Evolutionary conservation across 2,113 vertebrate species (phyloP).

Genomic region (Psammodynastes pulverulentus): DNA sequence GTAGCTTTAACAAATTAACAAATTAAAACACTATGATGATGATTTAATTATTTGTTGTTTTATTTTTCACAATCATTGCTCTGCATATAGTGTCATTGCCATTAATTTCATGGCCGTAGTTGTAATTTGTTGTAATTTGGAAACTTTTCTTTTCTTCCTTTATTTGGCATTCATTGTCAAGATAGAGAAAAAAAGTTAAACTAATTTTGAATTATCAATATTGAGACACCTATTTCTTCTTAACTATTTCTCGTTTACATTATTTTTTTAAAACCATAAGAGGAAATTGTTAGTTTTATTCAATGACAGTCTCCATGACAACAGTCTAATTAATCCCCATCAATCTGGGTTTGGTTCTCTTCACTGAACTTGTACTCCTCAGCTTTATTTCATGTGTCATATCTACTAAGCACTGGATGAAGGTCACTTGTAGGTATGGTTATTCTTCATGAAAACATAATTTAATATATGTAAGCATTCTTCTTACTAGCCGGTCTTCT

Average conservation of each 20-base stretch:
- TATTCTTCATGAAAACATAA: conserved; percentile 26
- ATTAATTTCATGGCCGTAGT: background rate
- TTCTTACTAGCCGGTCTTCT: conserved; percentile 2
- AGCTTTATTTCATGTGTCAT: conserved; percentile 45
- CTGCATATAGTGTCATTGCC: background rate
- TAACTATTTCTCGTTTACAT: conserved; percentile 44
- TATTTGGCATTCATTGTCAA: background rate
- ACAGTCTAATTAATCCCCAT: conserved; percentile 63
- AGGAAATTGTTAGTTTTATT: conserved; percentile 61
- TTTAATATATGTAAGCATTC: conserved; percentile 32
- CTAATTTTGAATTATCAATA: conserved; percentile 13
- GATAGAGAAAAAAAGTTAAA: background rate
- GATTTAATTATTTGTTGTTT: background rate
- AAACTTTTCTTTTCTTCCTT: background rate
- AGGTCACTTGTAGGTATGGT: conserved; percentile 36
- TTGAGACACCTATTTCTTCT: conserved; percentile 29
- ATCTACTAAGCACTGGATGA: conserved; percentile 45
- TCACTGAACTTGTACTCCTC: conserved; percentile 47
- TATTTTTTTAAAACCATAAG: conserved; percentile 44
- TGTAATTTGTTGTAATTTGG: background rate
- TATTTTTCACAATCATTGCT: background rate
- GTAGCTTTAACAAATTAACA: background rate
- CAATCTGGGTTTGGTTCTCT: conserved; percentile 55
- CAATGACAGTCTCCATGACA: conserved; percentile 64
- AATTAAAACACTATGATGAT: background rate